A percentile compares a stretch with the other conserved stretches of the same genome.
These are phyloP conservation scores for Ferdinandea cuprea DNA, from an alignment of 2,888 invertebrate species.

Conservation along the genomic window DNA sequence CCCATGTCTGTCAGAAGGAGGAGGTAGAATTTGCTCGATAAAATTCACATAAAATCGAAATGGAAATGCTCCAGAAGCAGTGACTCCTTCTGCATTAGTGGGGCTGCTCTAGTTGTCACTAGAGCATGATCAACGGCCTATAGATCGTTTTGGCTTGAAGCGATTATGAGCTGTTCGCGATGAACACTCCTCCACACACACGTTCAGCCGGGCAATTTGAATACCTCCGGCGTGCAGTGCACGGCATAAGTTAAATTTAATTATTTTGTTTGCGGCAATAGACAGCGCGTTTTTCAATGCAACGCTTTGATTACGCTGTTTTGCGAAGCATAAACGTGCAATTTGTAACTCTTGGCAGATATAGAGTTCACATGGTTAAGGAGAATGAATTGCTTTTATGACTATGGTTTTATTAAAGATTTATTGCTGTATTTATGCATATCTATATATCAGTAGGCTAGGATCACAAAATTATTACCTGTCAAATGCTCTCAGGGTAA, in stretches of 20 bases:
- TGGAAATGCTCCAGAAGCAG: constrained; percentile 38
- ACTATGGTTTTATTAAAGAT: constrained; percentile 38
- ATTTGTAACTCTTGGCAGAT: constrained; percentile 47
- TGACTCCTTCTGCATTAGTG: constrained; percentile 36
- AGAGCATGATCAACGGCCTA: constrained; percentile 56
- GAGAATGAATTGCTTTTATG: constrained; percentile 50
- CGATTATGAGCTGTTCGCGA: constrained; percentile 53
- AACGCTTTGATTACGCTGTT: constrained; percentile 43
- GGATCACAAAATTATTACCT: constrained; percentile 41
- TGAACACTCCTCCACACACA: constrained; percentile 54
- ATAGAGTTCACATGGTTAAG: constrained; percentile 29
- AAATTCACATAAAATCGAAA: constrained; percentile 50
- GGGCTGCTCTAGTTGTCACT: constrained; percentile 55
- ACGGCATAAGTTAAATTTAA: constrained; percentile 67
- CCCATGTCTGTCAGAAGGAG: constrained; percentile 52
- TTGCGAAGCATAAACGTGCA: constrained; percentile 56
- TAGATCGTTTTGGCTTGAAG: constrained; percentile 19
- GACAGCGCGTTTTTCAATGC: constrained; percentile 58
- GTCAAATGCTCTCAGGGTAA: background rate
- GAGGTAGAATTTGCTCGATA: constrained; percentile 53
- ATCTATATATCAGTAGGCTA: background rate
- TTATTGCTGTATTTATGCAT: constrained; percentile 41
- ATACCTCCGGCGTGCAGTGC: constrained; percentile 46
- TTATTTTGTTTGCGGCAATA: constrained; percentile 71
- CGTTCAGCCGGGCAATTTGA: constrained; percentile 25